Conservation (phyloP, 35 echinoderm and acorn worm species). For the Holothuria glaberrima region DNA sequence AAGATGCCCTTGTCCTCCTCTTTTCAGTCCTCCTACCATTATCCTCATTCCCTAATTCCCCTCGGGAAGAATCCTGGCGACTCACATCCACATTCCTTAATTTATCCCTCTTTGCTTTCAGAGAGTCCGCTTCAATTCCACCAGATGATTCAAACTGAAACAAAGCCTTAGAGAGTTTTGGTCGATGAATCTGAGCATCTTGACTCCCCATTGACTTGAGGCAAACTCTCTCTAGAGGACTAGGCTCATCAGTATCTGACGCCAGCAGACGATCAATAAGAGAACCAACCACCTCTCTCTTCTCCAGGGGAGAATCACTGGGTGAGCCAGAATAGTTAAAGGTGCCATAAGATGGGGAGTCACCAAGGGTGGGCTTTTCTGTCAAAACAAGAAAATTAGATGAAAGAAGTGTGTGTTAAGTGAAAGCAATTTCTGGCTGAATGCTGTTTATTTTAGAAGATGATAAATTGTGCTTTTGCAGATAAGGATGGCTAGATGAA, state of each 20-base stretch:
- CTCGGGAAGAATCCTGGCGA: too few relatives aligned
- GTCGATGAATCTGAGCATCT: not conserved
- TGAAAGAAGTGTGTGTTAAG: too few relatives aligned
- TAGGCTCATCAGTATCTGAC: conserved; percentile 36
- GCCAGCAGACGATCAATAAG: conserved; percentile 29
- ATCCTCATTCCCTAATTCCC: not conserved
- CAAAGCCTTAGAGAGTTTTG: conserved; percentile 11
- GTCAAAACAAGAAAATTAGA: not conserved
- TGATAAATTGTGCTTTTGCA: too few relatives aligned
- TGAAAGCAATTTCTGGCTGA: too few relatives aligned
- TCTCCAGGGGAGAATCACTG: conserved; percentile 24
- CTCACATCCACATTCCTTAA: too few relatives aligned
- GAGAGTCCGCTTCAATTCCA: not conserved
- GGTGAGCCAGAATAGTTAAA: conserved; percentile 16
- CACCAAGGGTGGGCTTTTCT: conserved; percentile 50
- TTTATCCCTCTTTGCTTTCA: too few relatives aligned
- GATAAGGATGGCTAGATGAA: too few relatives aligned
- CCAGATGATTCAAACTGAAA: not conserved
- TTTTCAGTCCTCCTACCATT: too few relatives aligned
- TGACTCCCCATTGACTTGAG: not conserved
- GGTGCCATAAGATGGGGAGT: conserved; percentile 53
- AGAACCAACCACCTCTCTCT: conserved; percentile 13
- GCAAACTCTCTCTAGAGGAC: conserved; percentile 30
- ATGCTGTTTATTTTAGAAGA: not conserved
- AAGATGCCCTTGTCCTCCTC: too few relatives aligned